Conservation (phyloP, 2,888 invertebrate genomes). For the Macropis europaea region DNA sequence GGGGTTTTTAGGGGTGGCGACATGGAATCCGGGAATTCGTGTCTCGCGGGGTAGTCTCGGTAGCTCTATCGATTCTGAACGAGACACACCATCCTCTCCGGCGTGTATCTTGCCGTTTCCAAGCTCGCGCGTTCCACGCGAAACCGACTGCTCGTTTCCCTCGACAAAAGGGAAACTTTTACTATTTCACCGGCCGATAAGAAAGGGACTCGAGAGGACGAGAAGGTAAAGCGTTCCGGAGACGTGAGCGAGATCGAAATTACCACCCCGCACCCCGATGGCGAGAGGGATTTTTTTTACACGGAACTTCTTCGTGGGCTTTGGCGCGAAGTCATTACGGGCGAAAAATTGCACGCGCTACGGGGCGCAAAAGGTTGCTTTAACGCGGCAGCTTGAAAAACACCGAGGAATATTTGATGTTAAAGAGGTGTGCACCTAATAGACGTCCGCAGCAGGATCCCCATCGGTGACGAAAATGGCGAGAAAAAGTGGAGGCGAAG, state of each 20-base stretch:
- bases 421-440: slow-evolving; percentile 47
- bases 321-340: not conserved
- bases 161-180: slow-evolving; percentile 28
- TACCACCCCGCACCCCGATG: not conserved
- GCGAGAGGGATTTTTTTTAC: not conserved
- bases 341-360: not conserved
- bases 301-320: slow-evolving; percentile 7
- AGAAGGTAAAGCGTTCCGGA: slow-evolving; percentile 29
- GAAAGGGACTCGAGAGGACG: slow-evolving; percentile 21
- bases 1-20: slow-evolving; percentile 71
- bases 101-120: slow-evolving; percentile 58
- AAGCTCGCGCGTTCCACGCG: slow-evolving; percentile 39
- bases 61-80: slow-evolving; percentile 73
- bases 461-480: slow-evolving; percentile 43
- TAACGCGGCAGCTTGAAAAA: slow-evolving; percentile 14
- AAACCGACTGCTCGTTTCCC: slow-evolving; percentile 27
- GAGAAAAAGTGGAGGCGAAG: slow-evolving; percentile 42
- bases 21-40: slow-evolving; percentile 73
- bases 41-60: slow-evolving; percentile 70
- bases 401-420: slow-evolving; percentile 42
- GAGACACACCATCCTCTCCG: slow-evolving; percentile 68
- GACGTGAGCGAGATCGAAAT: slow-evolving; percentile 44
- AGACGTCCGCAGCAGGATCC: slow-evolving; percentile 53
- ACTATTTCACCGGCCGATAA: slow-evolving; percentile 11
- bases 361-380: not conserved